Evolutionary conservation across 1,140 invertebrate genomes (phyloP).

Genomic region (Uloborus diversus): DNA sequence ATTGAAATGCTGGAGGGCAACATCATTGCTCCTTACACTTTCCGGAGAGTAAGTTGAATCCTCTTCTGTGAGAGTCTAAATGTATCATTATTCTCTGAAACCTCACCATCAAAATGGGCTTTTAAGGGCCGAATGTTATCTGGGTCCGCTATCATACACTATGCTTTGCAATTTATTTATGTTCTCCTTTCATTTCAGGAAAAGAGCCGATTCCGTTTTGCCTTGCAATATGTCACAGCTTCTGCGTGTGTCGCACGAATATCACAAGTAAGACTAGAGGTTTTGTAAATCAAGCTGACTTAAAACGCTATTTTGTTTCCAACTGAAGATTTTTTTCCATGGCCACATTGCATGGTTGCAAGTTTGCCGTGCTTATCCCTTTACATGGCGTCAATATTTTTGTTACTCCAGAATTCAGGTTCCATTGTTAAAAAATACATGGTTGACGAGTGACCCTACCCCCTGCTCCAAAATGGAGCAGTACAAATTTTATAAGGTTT

Average conservation of each 20-base stretch:
- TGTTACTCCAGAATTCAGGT: too few species aligned
- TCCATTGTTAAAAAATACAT: too few species aligned
- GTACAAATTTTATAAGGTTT: too few species aligned
- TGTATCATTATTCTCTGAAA: too few species aligned
- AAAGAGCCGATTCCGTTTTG: conserved; percentile 74
- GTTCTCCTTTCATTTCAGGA: conserved; percentile 61
- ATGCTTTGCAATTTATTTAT: not conserved
- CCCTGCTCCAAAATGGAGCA: too few species aligned
- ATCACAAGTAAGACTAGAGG: conserved; percentile 67
- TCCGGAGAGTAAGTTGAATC: conserved; percentile 70
- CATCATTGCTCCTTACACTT: conserved; percentile 81
- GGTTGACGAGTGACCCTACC: too few species aligned
- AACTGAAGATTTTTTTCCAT: too few species aligned
- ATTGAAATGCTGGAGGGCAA: conserved; percentile 80
- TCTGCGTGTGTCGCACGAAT: conserved; percentile 80
- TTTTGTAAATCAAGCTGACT: not conserved
- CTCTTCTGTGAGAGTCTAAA: too few species aligned
- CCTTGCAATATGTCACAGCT: conserved; percentile 80
- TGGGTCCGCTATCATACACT: not conserved
- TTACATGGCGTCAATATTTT: too few species aligned
- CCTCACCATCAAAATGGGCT: too few species aligned
- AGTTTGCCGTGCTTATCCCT: too few species aligned
- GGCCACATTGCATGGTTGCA: too few species aligned
- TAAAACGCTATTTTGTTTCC: not conserved
- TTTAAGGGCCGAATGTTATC: not conserved